These are phyloP conservation scores for Bombus superbus DNA, from an alignment of 1,140 invertebrate species.

Conservation along the genomic window DNA sequence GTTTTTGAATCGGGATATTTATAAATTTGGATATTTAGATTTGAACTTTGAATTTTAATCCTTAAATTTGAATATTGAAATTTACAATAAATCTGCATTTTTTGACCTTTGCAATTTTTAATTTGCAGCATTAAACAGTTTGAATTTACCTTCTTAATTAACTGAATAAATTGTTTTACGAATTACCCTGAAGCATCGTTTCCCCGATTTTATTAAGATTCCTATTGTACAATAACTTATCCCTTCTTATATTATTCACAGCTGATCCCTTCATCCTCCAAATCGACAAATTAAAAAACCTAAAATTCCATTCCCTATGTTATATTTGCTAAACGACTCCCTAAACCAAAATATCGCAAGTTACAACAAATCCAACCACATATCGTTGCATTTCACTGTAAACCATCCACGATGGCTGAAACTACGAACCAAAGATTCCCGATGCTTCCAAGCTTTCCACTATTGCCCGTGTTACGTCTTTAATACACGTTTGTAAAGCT, in stretches of 20 bases:
- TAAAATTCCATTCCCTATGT: background rate
- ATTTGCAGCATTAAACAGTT: no score
- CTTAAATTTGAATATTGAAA: background rate
- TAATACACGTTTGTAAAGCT: background rate
- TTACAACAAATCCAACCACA: no score
- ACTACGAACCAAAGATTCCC: background rate
- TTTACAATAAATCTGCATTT: no score
- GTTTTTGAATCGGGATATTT: background rate
- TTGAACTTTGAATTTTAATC: background rate
- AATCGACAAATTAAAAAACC: no score
- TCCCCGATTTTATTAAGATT: no score
- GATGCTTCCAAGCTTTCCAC: background rate
- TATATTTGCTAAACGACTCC: background rate
- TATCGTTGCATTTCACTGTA: background rate
- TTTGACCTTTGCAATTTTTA: no score
- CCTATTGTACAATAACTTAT: no score
- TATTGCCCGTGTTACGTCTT: conserved; percentile 2
- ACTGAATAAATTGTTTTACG: no score
- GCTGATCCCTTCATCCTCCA: no score
- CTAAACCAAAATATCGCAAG: background rate
- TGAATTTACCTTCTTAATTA: no score
- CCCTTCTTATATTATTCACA: no score
- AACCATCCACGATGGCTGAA: background rate
- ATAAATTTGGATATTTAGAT: background rate
- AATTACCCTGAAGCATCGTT: no score